Percentiles rank a stretch among this genome's conserved stretches.
phyloP scores from a whole-genome alignment of 92 coral and sea anemone genomes.

The Plumapathes pennacea region DNA sequence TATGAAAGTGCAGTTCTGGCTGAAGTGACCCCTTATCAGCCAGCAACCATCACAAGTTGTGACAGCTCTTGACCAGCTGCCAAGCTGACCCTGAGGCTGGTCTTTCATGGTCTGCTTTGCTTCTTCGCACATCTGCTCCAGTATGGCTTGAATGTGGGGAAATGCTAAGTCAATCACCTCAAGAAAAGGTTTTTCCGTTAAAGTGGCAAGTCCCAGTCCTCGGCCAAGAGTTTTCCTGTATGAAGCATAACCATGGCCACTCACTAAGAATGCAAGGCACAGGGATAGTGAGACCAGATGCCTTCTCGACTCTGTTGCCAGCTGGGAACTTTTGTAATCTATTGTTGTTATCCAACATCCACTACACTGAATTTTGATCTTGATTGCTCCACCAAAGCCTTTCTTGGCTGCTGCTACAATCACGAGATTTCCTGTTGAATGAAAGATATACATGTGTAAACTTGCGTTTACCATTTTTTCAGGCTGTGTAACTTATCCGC shows the following conservation, averaged over 20 bases:
- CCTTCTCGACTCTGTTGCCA: constrained; percentile 16
- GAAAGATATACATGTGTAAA: no score
- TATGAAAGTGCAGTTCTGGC: constrained; percentile 55
- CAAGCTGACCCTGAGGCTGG: constrained; percentile 3
- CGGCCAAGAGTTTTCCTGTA: neutral
- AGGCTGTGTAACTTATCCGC: no score
- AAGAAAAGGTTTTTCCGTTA: constrained; percentile 7
- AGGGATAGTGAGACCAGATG: constrained; percentile 45
- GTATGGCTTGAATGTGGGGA: constrained; percentile 31
- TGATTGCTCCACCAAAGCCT: constrained; percentile 36
- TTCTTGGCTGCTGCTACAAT: constrained; percentile 13
- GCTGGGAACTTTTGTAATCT: constrained; percentile 17
- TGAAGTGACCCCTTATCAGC: constrained; percentile 50
- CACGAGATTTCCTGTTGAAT: constrained; percentile 29
- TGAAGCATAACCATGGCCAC: constrained; percentile 52
- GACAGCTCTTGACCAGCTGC: constrained; percentile 40
- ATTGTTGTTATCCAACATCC: constrained; percentile 27
- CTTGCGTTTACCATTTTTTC: no score
- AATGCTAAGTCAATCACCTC: constrained; percentile 28
- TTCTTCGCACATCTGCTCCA: constrained; percentile 41
- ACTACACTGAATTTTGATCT: constrained; percentile 10
- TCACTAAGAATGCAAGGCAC: constrained; percentile 38
- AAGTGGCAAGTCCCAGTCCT: neutral
- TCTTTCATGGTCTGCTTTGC: constrained; percentile 47
- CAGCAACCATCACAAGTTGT: constrained; percentile 70